Evolutionary conservation across 2,113 vertebrate species (phyloP), one percentile per base, ranked within the genome.

Genomic region (Chloropsis cyanopogon): DNA sequence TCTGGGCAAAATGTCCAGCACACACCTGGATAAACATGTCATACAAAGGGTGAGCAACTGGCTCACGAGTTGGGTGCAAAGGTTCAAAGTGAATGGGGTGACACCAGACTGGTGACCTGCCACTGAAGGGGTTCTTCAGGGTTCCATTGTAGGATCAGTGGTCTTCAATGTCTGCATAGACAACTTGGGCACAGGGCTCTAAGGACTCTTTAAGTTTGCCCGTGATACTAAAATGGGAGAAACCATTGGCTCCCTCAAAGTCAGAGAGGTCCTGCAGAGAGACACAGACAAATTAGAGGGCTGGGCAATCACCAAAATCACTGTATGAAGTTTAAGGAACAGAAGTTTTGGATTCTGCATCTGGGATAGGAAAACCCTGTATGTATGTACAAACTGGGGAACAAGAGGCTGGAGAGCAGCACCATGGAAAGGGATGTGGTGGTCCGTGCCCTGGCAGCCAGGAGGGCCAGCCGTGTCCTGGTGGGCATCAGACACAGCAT

Each of bases 401-500:
- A 25, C 23, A 39, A 44, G n/a, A 63, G n/a, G 56, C 49, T 49
- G 56, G 29, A 47, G 20, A 54, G n/a, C 41, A 79, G 75, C 12
- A 24, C 23, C 10, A 7, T 21, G 20, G 65, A 29, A 35, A 70
- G 20, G 41, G 5, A 17, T 20, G 16, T 37, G 11, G 25, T 29
- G 6, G 22, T 59, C 53, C 26, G 53, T 77, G 13, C 31, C 21
- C 35, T 7, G 3, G 42, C 16, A 61, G 20, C 39, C 47, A 35
- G 21, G 16, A 35, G 24, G 29, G 35, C 13, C 56, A 79, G 0
- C 1, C 0, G 0, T 63, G 17, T 71, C 75, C 17, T 49, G 17
- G 9, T 19, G 5, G 1, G 2, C 66, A 64, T 64, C 25, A 64
- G 50, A 21, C 8, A 19, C 37, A 81, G 59, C 18, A 57, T 16